A percentile compares a stretch with the other conserved stretches of the same genome.
Conservation (phyloP, 2,113 vertebrate genomes). For the Myotis brandtii region DNA sequence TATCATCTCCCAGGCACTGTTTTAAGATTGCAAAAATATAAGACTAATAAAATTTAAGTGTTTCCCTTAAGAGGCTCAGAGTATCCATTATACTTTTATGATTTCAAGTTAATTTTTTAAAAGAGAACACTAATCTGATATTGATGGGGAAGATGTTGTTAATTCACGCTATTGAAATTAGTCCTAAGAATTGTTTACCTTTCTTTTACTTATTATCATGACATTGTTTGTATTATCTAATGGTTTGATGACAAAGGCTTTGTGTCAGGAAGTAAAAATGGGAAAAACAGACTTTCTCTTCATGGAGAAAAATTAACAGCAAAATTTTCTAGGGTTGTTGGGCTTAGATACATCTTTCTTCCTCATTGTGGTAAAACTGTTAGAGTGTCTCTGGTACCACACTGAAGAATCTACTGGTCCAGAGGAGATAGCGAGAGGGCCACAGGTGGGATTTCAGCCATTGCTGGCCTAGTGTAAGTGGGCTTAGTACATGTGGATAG, state of each 20-base stretch:
- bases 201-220: background rate
- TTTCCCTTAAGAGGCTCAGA: background rate
- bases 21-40: background rate
- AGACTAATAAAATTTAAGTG: background rate
- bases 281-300: background rate
- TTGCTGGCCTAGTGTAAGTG: background rate
- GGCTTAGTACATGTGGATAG: no score
- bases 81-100: background rate
- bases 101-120: background rate
- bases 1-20: background rate
- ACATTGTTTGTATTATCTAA: background rate
- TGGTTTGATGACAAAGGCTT: background rate
- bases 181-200: background rate
- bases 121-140: background rate
- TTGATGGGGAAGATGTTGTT: background rate
- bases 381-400: background rate
- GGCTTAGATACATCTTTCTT: background rate
- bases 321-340: background rate
- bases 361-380: background rate
- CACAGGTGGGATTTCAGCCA: background rate
- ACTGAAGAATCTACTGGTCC: background rate
- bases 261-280: background rate
- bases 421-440: background rate
- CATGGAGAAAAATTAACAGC: background rate
- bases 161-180: background rate